phyloP scores from a whole-genome alignment of 92 coral and sea anemone genomes.

The Epizoanthus fatuus region DNA sequence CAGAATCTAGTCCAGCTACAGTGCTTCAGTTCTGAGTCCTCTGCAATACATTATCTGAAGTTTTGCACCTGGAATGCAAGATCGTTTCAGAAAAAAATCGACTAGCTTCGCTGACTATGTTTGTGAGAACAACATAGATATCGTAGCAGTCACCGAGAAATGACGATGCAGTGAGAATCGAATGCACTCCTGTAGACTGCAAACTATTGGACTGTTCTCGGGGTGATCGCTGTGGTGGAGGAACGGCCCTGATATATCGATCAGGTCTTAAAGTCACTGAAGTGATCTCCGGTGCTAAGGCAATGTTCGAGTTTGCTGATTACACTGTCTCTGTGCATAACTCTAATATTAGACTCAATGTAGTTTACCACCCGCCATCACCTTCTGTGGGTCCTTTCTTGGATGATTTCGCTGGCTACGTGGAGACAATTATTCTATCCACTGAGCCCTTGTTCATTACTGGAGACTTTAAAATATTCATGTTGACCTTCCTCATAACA shows the following conservation, averaged over 20 bases:
- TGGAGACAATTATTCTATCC: constrained; percentile 52
- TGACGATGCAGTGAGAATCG: constrained; percentile 32
- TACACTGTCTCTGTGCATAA: background rate
- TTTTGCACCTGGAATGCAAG: constrained; percentile 32
- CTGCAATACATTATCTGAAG: background rate
- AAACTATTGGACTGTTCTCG: background rate
- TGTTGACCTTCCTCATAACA: constrained; percentile 20
- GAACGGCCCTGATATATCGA: constrained; percentile 26
- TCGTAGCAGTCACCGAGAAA: constrained; percentile 39
- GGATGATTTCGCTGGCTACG: constrained; percentile 42
- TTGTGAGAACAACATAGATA: constrained; percentile 32
- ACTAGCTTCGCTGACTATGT: constrained; percentile 33
- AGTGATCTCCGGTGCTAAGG: constrained; percentile 3
- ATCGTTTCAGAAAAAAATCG: constrained; percentile 43
- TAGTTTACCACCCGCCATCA: constrained; percentile 53
- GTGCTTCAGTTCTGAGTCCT: too few relatives aligned
- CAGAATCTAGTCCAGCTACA: too few relatives aligned
- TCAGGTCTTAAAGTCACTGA: background rate
- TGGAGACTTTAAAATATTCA: constrained; percentile 61
- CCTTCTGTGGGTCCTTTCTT: constrained; percentile 33
- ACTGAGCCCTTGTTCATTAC: constrained; percentile 43
- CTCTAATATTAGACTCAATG: background rate
- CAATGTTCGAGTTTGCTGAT: too few relatives aligned
- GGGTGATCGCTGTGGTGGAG: constrained; percentile 40
- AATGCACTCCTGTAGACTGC: constrained; percentile 27